Evolutionary conservation across 2,888 invertebrate genomes (phyloP).

Genomic region (Amphipyra tragopoginis): DNA sequence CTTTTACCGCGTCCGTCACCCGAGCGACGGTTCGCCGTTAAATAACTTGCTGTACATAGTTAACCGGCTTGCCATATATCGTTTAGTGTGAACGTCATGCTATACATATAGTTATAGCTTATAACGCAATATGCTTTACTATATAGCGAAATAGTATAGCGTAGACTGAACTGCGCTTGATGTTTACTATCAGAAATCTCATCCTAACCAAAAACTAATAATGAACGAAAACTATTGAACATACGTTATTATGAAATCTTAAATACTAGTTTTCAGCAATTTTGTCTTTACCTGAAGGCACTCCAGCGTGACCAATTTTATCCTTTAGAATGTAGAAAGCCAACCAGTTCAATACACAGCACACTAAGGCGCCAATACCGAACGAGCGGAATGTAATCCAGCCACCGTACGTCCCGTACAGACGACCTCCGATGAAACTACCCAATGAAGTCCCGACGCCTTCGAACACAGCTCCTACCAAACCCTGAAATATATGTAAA

Average conservation of each 20-base stretch:
- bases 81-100: too few species aligned
- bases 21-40: too few species aligned
- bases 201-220: background rate
- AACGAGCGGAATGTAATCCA: conserved; percentile 92
- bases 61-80: too few species aligned
- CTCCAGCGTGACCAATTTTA: conserved; percentile 60
- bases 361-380: conserved; percentile 92
- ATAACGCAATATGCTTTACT: too few species aligned
- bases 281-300: conserved; percentile 77
- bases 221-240: conserved; percentile 3
- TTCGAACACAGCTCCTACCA: conserved; percentile 96
- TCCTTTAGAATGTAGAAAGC: conserved; percentile 81
- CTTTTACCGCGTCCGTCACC: too few species aligned
- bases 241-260: background rate
- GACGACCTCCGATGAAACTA: conserved; percentile 93
- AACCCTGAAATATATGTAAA: conserved; percentile 89
- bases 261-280: conserved; percentile 29
- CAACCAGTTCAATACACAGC: conserved; percentile 89
- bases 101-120: too few species aligned
- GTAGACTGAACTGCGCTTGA: too few species aligned
- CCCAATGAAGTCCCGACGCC: conserved; percentile 95
- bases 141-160: too few species aligned
- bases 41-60: too few species aligned
- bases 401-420: conserved; percentile 92
- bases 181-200: background rate